Evolutionary conservation across 2,888 invertebrate species (phyloP), one percentile per base, ranked within the genome.

Genomic region (Synanthedon vespiformis): DNA sequence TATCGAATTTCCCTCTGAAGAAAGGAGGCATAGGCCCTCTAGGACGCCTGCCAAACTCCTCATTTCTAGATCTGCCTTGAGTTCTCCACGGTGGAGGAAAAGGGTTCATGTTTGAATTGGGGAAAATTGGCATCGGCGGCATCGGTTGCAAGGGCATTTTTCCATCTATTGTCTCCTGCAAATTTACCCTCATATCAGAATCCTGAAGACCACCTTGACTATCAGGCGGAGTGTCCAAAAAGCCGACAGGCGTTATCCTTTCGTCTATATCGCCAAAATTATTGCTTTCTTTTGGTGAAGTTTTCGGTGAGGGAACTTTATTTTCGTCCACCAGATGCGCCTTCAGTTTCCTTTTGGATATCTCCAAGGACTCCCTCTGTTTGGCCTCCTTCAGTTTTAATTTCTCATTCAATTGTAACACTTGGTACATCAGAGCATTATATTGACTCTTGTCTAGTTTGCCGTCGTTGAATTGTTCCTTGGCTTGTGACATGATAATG

Each of bases 401-500:
- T 52, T 91, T 92, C 70, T 95, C 95, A 61, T 93, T 93, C 60
- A 95, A 90, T 61, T 93, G 91, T 56, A 94, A 83, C 1, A 95
- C 92, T 72, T 94, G 93, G 70, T 92, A 92, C 73, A 95, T 90
- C 14, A 95, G 80, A 10, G 91, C 91, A 61, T 92, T 92, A 70
- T 94, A 94, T 65, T 94, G 93, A 40, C 90, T 91, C 67, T 92
- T 91, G 51, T 92, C 92, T 54, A 95, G 90, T 49, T 90, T 90
- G 0, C 95, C 94, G 52, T 91, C 91, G 57, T 91, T 92, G 56
- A 92, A 90, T 63, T 94, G 91, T 63, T 94, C 93, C 55, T 95
- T 94, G 0, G 96, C 96, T 66, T 95, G 94, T 10, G 91, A 90
- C 70, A 95, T 92, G 55, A 95, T 94, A 49, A 92, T 92, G 55